A percentile compares a stretch with the other conserved stretches of the same genome.
Conservation (phyloP, 2,797 vertebrate species). For the Enteromius anoplus region DNA sequence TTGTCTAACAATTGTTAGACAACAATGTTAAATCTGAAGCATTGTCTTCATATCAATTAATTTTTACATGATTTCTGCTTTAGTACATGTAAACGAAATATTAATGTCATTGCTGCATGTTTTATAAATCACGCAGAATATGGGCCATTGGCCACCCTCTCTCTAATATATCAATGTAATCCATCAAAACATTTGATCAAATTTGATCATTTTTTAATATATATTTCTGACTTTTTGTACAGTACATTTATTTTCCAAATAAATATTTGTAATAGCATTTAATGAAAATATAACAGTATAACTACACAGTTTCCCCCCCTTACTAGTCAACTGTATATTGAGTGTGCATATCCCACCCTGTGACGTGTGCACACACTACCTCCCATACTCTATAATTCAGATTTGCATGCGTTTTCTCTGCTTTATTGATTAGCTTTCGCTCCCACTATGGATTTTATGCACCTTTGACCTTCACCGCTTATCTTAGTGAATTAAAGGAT, state of each 20-base stretch:
- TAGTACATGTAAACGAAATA: background rate
- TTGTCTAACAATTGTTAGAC: background rate
- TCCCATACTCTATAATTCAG: conserved; percentile 1
- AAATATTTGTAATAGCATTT: background rate
- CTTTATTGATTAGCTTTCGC: conserved; percentile 39
- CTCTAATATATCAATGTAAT: background rate
- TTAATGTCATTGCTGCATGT: background rate
- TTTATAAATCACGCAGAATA: background rate
- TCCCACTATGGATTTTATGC: conserved; percentile 29
- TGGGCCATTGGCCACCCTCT: background rate
- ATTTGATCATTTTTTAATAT: background rate
- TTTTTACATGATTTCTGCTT: background rate
- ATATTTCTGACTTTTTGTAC: background rate
- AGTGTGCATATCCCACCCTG: background rate
- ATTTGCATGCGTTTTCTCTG: conserved; percentile 24
- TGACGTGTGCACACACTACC: background rate
- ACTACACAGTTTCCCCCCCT: background rate
- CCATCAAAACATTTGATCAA: background rate
- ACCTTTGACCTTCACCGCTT: conserved; percentile 42
- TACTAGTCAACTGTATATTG: background rate
- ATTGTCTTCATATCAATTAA: background rate
- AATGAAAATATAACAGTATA: background rate
- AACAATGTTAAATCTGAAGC: background rate
- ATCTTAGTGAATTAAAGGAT: conserved; percentile 41
- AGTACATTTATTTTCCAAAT: background rate